Evolutionary conservation across 2,113 vertebrate genomes (phyloP).

Genomic region (Alligator sinensis): DNA sequence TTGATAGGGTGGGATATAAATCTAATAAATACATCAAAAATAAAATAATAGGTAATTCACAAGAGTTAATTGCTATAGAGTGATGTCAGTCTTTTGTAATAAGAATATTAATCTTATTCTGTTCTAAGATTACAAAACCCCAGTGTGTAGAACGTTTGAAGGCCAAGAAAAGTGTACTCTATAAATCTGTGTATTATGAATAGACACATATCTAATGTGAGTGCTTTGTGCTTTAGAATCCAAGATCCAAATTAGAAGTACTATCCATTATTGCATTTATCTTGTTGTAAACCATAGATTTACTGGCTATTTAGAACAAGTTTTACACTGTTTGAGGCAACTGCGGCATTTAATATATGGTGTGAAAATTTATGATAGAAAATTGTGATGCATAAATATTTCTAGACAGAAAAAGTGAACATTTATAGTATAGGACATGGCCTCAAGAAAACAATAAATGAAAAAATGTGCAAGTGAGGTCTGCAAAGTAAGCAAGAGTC

Average conservation of each 20-base stretch:
- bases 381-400: slow-evolving; percentile 18
- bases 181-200: background rate
- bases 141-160: background rate
- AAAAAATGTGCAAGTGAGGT: background rate
- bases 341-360: background rate
- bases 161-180: background rate
- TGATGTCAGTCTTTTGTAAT: slow-evolving; percentile 26
- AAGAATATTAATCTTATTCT: slow-evolving; percentile 22
- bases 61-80: background rate
- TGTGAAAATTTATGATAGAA: slow-evolving; percentile 14
- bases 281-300: slow-evolving; percentile 15
- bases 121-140: background rate
- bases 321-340: slow-evolving; percentile 11
- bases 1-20: too few species aligned
- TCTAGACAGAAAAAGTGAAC: background rate
- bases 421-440: background rate
- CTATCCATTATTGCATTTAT: slow-evolving; percentile 2
- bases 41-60: background rate
- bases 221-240: background rate
- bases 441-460: background rate
- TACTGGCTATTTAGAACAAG: background rate
- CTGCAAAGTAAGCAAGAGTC: background rate
- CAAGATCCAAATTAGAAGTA: slow-evolving; percentile 7
- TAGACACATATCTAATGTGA: background rate
- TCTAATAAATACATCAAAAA: background rate